Percentiles rank a stretch among this genome's conserved stretches.
Evolutionary conservation across 2,888 invertebrate species (phyloP).

Genomic region (Kuschelorhynchus macadamiae): DNA sequence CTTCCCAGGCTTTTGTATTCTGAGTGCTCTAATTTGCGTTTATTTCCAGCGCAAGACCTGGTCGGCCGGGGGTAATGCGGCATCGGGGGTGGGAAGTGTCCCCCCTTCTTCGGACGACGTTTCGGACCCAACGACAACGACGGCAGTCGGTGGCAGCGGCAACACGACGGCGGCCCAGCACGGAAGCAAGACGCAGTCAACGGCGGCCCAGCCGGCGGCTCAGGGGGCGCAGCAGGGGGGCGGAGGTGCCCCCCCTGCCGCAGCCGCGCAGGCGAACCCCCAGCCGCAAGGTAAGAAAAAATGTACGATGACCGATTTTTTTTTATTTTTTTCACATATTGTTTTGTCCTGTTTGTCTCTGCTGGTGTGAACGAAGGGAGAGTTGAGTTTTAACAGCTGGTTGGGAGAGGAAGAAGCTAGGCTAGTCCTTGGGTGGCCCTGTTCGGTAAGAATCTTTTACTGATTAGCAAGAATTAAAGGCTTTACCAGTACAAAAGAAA

Average conservation of each 20-base stretch:
- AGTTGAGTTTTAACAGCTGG: slow-evolving; percentile 19
- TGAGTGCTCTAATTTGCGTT: too few relatives aligned
- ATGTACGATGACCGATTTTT: slow-evolving; percentile 62
- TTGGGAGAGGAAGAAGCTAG: slow-evolving; percentile 12
- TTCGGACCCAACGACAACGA: slow-evolving; percentile 23
- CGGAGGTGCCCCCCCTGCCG: slow-evolving; percentile 39
- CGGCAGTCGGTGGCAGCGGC: slow-evolving; percentile 56
- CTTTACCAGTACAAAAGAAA: too few relatives aligned
- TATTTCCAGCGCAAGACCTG: slow-evolving; percentile 46
- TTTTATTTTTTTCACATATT: too few relatives aligned
- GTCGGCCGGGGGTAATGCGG: slow-evolving; percentile 46
- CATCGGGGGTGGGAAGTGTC: slow-evolving; percentile 46
- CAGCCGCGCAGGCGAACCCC: slow-evolving; percentile 72
- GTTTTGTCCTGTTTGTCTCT: slow-evolving; percentile 19
- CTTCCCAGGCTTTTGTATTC: too few relatives aligned
- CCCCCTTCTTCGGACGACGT: slow-evolving; percentile 44
- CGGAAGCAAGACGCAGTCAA: slow-evolving; percentile 69
- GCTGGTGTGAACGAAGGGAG: slow-evolving; percentile 16
- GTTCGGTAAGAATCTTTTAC: background rate
- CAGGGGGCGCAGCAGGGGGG: slow-evolving; percentile 72
- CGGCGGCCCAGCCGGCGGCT: slow-evolving; percentile 87
- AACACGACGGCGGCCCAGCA: slow-evolving; percentile 62
- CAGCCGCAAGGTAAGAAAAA: slow-evolving; percentile 73
- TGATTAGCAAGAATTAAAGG: too few relatives aligned
- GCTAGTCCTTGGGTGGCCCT: slow-evolving; percentile 25